Evolutionary conservation across 92 coral and sea anemone species (phyloP).

Genomic region (Parazoanthus darwini): DNA sequence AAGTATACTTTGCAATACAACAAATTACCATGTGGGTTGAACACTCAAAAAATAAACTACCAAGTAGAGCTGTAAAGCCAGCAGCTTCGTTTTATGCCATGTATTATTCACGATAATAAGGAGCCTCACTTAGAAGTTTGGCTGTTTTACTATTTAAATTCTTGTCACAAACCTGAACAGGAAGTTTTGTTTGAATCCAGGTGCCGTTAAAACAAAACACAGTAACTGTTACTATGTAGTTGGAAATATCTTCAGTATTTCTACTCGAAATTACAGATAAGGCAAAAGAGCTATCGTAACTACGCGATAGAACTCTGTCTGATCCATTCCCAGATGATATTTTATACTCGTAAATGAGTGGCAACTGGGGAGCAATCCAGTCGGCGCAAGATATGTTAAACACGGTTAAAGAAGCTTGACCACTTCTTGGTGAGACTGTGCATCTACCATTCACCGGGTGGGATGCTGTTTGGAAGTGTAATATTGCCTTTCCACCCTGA

Average conservation of each 20-base stretch:
- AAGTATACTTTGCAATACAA: no score
- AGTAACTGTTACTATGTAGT: not conserved
- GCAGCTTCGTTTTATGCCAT: not conserved
- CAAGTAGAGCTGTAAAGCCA: not conserved
- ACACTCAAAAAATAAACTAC: no score
- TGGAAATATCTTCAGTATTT: not conserved
- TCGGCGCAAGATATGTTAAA: constrained; percentile 13
- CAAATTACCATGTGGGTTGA: no score
- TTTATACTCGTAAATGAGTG: constrained; percentile 20
- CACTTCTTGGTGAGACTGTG: not conserved
- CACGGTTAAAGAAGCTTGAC: constrained; percentile 20
- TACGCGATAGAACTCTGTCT: not conserved
- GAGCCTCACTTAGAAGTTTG: not conserved
- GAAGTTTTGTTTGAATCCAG: not conserved
- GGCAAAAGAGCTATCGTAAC: not conserved
- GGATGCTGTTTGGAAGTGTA: not conserved
- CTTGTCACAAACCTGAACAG: constrained; percentile 27
- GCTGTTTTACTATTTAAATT: no score
- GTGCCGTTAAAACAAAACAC: not conserved
- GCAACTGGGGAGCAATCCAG: constrained; percentile 5
- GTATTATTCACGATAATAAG: not conserved
- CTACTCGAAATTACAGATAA: not conserved
- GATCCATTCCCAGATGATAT: not conserved
- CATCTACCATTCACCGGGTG: not conserved
- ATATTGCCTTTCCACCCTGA: not conserved